These are phyloP conservation scores for Acanthosoma haemorrhoidale DNA, from an alignment of 2,888 invertebrate genomes.

Conservation along the genomic window DNA sequence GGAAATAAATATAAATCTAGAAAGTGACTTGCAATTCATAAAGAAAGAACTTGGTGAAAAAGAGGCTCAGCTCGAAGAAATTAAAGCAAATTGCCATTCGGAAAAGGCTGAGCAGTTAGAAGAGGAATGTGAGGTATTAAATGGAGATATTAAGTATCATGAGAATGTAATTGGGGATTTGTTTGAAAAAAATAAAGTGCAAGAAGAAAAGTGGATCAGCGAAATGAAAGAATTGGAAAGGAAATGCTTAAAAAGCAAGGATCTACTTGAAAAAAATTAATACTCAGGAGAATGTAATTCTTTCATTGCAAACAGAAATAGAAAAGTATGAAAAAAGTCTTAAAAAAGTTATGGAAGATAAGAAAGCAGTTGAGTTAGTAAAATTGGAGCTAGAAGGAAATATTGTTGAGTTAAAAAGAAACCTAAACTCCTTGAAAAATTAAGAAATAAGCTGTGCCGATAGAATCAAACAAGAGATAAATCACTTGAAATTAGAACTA, in stretches of 20 bases:
- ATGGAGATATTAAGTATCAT: neutral
- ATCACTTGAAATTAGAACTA: no score
- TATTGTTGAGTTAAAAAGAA: neutral
- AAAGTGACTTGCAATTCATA: neutral
- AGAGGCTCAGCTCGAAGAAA: neutral
- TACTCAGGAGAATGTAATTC: neutral
- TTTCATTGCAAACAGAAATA: neutral
- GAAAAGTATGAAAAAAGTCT: neutral
- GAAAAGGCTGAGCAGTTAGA: constrained; percentile 17
- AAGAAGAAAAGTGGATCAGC: neutral
- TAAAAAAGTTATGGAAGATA: neutral
- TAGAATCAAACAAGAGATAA: no score
- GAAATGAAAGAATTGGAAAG: neutral
- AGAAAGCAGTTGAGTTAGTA: neutral
- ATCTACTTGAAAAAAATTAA: neutral
- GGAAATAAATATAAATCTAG: neutral
- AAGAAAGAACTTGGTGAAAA: neutral
- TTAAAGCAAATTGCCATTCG: neutral
- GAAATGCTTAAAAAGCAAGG: neutral
- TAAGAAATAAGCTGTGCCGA: no score
- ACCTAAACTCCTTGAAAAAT: neutral
- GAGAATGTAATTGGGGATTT: neutral
- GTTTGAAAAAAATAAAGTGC: neutral
- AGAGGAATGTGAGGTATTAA: constrained; percentile 18
- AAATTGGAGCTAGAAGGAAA: neutral